Percentiles rank a stretch among this genome's conserved stretches.
Conservation (phyloP, 2,113 vertebrate species). For the Xiphias gladius region DNA sequence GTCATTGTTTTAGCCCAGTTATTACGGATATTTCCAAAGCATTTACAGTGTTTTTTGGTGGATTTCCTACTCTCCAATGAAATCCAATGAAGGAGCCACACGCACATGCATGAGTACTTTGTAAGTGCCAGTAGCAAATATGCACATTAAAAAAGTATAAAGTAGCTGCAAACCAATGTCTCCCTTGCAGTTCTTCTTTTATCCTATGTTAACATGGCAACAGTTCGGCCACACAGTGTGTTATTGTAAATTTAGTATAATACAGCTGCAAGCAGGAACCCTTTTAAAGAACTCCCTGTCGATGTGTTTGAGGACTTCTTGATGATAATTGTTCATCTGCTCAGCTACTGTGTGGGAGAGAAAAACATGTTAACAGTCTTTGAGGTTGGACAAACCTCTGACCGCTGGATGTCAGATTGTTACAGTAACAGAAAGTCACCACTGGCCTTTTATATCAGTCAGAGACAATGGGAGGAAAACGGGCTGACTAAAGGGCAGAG, state of each 20-base stretch:
- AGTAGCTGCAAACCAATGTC: neutral
- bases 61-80: neutral
- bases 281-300: neutral
- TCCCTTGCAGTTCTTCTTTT: neutral
- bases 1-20: neutral
- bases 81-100: neutral
- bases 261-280: neutral
- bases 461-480: conserved; percentile 19
- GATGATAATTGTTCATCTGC: too few relatives aligned
- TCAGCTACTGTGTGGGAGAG: neutral
- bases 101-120: neutral
- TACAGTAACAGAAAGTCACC: conserved; percentile 11
- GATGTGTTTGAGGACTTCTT: too few relatives aligned
- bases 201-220: too few relatives aligned
- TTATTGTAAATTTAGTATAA: neutral
- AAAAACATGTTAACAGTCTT: too few relatives aligned
- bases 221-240: too few relatives aligned
- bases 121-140: neutral
- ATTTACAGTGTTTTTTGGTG: neutral
- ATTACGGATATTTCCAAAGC: neutral
- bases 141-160: neutral
- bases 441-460: conserved; percentile 5
- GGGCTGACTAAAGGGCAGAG: conserved; percentile 22
- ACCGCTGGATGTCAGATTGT: neutral
- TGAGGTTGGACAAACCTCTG: neutral